Evolutionary conservation across 2,113 vertebrate genomes (phyloP).

Genomic region (Dasypus novemcinctus): DNA sequence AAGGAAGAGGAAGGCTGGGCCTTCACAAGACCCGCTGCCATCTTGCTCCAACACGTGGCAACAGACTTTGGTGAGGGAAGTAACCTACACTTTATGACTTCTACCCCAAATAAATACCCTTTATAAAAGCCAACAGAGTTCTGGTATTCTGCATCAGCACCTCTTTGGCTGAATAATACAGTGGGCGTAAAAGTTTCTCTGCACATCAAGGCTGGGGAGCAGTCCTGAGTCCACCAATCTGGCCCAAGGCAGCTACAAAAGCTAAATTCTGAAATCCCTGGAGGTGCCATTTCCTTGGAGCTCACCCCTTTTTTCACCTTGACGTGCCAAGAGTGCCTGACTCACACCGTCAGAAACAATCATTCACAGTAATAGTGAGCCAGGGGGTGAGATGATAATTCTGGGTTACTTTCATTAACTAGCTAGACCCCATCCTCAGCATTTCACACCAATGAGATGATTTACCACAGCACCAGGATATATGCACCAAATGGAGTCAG

Average conservation of each 20-base stretch:
- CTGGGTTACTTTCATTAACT: conserved; percentile 31
- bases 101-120: too few relatives aligned
- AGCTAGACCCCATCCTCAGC: not conserved
- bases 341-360: not conserved
- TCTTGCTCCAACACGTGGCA: too few relatives aligned
- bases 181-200: not conserved
- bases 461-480: not conserved
- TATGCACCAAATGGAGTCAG: not conserved
- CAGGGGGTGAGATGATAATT: not conserved
- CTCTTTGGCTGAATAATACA: too few relatives aligned
- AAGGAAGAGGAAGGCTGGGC: too few relatives aligned
- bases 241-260: too few relatives aligned
- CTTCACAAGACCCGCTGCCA: too few relatives aligned
- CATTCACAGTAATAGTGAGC: not conserved
- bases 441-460: conserved; percentile 16
- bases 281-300: not conserved
- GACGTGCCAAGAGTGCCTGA: not conserved
- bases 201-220: not conserved
- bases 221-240: not conserved
- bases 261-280: not conserved
- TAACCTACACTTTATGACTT: too few relatives aligned
- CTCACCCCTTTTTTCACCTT: not conserved
- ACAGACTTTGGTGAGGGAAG: too few relatives aligned
- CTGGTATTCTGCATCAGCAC: too few relatives aligned
- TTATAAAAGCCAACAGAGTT: too few relatives aligned